phyloP scores from a whole-genome alignment of 2,888 invertebrate species.

The Gonocerus acuteangulatus region DNA sequence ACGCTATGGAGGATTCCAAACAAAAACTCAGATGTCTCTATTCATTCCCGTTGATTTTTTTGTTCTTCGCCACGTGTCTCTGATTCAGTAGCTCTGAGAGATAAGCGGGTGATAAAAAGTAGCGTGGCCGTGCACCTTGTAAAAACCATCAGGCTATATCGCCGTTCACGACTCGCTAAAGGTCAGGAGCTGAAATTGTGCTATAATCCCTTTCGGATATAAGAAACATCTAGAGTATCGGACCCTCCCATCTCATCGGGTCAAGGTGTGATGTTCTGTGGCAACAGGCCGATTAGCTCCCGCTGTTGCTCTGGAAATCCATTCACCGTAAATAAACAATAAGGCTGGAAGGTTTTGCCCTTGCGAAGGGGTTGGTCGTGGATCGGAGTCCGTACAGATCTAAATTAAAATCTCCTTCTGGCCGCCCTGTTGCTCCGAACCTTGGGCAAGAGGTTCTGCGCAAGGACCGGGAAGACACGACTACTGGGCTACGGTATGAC shows the following conservation, averaged over 20 bases:
- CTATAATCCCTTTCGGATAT: background rate
- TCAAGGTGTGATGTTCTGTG: conserved; percentile 20
- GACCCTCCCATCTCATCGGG: background rate
- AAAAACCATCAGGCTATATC: background rate
- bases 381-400: background rate
- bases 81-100: too few species aligned
- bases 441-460: conserved; percentile 1
- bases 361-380: conserved; percentile 4
- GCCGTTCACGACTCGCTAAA: conserved; percentile 14
- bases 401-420: conserved; percentile 13
- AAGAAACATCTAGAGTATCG: too few species aligned
- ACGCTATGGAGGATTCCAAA: too few species aligned
- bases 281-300: background rate
- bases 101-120: too few species aligned
- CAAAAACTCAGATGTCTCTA: too few species aligned
- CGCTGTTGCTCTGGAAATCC: background rate
- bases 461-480: conserved; percentile 7
- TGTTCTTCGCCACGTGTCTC: too few species aligned
- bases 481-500: background rate
- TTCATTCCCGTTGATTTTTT: too few species aligned
- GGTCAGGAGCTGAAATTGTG: conserved; percentile 11
- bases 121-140: background rate
- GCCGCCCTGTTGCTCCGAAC: background rate
- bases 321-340: conserved; percentile 5
- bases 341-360: background rate